Evolutionary conservation across 1,140 invertebrate species (phyloP).

Genomic region (Drosophila equinoxialis): DNA sequence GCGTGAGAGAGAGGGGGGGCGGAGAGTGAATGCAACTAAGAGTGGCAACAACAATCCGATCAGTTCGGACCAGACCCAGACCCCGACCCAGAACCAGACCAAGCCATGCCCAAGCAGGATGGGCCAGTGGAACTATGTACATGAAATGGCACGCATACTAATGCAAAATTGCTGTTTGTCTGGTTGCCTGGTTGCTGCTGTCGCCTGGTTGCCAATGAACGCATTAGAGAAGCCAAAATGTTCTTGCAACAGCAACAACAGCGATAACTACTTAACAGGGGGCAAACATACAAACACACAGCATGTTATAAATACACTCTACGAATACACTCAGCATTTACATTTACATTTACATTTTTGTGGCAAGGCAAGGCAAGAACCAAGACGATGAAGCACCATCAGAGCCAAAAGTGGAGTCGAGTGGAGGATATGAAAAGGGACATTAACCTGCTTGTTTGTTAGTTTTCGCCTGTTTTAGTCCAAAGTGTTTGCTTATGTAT

Average conservation of each 20-base stretch:
- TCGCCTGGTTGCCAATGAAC: constrained; percentile 39
- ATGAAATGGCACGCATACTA: constrained; percentile 47
- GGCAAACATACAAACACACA: constrained; percentile 32
- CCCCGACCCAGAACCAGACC: background rate
- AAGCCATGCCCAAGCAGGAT: background rate
- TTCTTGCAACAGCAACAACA: constrained; percentile 46
- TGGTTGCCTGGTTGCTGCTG: constrained; percentile 33
- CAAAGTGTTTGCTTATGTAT: constrained; percentile 12
- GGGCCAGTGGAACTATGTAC: constrained; percentile 9
- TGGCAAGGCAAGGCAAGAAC: background rate
- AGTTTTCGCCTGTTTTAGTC: constrained; percentile 3
- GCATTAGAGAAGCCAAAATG: constrained; percentile 56
- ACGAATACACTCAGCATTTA: constrained; percentile 45
- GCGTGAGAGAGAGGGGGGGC: background rate
- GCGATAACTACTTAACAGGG: constrained; percentile 59
- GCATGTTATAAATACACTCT: constrained; percentile 34
- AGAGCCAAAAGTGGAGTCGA: background rate
- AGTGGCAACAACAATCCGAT: constrained; percentile 1
- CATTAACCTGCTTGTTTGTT: constrained; percentile 10
- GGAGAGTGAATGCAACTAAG: background rate
- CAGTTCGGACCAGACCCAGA: background rate
- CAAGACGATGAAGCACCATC: background rate
- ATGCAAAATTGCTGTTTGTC: constrained; percentile 62
- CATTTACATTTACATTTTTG: constrained; percentile 55
- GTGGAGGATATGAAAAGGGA: constrained; percentile 1